These are phyloP conservation scores for Corythaeola cristata DNA, from an alignment of 2,113 vertebrate genomes.

Conservation along the genomic window DNA sequence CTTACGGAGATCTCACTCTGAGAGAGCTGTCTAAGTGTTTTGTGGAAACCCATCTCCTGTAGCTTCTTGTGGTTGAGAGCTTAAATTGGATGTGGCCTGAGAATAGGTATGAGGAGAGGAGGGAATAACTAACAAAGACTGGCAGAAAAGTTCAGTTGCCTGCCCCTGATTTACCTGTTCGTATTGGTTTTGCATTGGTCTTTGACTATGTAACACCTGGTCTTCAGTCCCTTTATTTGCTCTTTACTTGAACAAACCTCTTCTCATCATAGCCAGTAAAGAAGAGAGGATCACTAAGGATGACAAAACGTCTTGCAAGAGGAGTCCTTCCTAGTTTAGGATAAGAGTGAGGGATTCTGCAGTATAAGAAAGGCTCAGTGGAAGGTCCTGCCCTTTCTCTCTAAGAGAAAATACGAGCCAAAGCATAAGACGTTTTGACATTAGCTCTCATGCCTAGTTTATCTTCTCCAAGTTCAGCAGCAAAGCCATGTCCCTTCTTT, in stretches of 20 bases:
- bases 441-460: not conserved
- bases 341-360: not conserved
- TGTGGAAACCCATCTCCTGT: not conserved
- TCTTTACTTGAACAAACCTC: not conserved
- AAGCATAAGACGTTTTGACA: not conserved
- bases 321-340: not conserved
- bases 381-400: not conserved
- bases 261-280: not conserved
- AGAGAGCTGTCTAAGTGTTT: not conserved
- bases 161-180: not conserved
- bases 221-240: not conserved
- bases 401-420: not conserved
- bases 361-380: not conserved
- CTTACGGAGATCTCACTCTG: not conserved
- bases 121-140: not conserved
- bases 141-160: not conserved
- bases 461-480: not conserved
- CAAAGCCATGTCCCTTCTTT: not conserved
- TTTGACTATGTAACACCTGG: not conserved
- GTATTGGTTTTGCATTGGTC: not conserved
- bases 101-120: not conserved
- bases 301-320: not conserved
- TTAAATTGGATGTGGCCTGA: not conserved
- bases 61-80: not conserved
- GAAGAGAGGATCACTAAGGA: not conserved